Conservation (phyloP, 1,140 invertebrate genomes). For the Coenobita brevimanus region DNA sequence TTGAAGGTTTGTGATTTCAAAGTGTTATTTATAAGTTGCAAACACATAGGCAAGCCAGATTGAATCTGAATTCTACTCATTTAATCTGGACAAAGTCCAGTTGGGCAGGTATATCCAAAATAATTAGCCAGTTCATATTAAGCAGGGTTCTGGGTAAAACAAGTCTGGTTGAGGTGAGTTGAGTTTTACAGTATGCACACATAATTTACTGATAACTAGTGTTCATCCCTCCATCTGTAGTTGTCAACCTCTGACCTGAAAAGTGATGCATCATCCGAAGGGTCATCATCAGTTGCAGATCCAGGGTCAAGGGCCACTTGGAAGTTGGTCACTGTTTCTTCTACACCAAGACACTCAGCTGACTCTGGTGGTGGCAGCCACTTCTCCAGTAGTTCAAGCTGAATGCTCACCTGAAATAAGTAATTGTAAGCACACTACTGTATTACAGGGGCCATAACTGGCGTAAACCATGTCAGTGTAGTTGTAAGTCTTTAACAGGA, state of each 20-base stretch:
- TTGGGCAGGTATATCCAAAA: too few species aligned
- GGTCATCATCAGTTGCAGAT: background rate
- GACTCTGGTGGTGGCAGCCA: constrained; percentile 56
- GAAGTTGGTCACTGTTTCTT: constrained; percentile 58
- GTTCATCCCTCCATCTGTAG: background rate
- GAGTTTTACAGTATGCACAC: background rate
- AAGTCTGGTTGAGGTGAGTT: background rate
- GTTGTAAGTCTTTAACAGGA: too few species aligned
- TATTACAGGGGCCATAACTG: too few species aligned
- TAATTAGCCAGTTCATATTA: too few species aligned
- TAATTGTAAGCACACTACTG: background rate
- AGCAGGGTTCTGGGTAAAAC: background rate
- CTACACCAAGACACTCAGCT: background rate
- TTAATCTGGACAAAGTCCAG: too few species aligned
- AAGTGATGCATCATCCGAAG: constrained; percentile 27
- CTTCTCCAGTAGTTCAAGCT: constrained; percentile 53
- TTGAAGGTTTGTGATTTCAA: too few species aligned
- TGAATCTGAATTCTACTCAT: too few species aligned
- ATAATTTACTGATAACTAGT: background rate
- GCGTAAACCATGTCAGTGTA: too few species aligned
- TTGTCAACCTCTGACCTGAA: constrained; percentile 48
- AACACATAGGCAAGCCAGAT: too few species aligned
- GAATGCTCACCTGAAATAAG: constrained; percentile 27
- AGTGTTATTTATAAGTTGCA: too few species aligned
- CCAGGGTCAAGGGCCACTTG: constrained; percentile 49